A percentile compares a stretch with the other conserved stretches of the same genome.
These are phyloP conservation scores for Strigamia crassipes DNA, from an alignment of 2,888 invertebrate species.

Conservation along the genomic window DNA sequence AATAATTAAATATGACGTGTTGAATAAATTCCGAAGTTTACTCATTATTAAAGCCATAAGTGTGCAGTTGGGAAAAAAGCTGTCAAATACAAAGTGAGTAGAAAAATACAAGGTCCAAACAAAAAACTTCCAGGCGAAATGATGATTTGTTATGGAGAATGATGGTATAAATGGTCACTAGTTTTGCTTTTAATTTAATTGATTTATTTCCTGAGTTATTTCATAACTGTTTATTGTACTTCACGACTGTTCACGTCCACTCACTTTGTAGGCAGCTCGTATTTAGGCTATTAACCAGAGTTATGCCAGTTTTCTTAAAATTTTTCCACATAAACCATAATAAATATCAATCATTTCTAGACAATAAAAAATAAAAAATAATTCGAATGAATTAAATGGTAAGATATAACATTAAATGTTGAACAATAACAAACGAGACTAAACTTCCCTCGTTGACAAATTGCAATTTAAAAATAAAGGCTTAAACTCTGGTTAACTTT, in stretches of 20 bases:
- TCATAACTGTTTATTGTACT: not conserved
- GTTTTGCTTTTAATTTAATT: not conserved
- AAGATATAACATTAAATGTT: too few species aligned
- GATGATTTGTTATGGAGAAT: not conserved
- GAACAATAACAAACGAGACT: too few species aligned
- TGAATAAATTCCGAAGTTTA: not conserved
- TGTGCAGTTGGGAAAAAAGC: constrained; percentile 2
- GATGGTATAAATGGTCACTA: not conserved
- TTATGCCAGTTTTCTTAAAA: not conserved
- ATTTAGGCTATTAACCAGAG: not conserved
- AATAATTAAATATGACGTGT: not conserved
- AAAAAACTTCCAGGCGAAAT: not conserved
- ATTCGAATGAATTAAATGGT: too few species aligned
- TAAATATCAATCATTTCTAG: too few species aligned
- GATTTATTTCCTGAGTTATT: not conserved
- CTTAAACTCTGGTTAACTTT: not conserved
- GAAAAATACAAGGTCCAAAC: constrained; percentile 24
- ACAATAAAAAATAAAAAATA: too few species aligned
- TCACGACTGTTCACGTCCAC: not conserved
- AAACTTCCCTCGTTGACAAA: too few species aligned
- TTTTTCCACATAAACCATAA: not conserved
- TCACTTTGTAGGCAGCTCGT: not conserved
- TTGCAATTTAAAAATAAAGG: not conserved
- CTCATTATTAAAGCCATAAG: constrained; percentile 3
- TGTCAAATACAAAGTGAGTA: constrained; percentile 22